Conservation (phyloP, 2,113 vertebrate genomes). For the Nipponia nippon region DNA sequence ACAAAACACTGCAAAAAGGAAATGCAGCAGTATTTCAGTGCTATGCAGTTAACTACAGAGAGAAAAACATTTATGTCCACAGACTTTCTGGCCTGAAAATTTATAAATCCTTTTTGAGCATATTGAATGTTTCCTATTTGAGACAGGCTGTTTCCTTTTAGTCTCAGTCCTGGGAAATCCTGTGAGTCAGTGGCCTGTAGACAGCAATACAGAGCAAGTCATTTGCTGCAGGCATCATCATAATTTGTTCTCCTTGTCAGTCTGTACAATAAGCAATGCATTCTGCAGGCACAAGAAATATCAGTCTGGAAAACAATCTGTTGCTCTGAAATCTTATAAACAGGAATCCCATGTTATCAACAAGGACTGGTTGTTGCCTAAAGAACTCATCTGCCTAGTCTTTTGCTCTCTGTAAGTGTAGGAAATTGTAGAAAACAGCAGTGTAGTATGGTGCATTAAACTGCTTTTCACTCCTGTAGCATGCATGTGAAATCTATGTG, state of each 20-base stretch:
- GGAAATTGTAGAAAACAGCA: not conserved
- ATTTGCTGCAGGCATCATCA: constrained; percentile 1
- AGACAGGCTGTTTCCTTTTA: not conserved
- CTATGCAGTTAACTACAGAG: not conserved
- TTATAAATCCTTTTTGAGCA: not conserved
- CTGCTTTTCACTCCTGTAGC: not conserved
- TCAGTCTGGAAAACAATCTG: not conserved
- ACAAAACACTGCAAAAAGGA: not conserved
- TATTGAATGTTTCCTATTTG: not conserved
- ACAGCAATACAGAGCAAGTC: not conserved
- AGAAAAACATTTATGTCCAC: not conserved
- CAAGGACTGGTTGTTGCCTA: not conserved
- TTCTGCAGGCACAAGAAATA: constrained; percentile 3
- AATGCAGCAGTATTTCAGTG: not conserved
- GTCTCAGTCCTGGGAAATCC: not conserved
- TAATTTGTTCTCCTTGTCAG: constrained; percentile 1
- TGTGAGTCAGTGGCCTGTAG: not conserved
- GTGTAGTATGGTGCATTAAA: not conserved
- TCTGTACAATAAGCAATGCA: not conserved
- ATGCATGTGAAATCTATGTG: not conserved
- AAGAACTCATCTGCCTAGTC: not conserved
- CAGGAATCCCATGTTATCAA: not conserved
- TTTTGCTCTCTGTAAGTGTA: not conserved
- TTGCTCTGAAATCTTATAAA: not conserved
- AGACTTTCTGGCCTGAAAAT: not conserved